These are phyloP conservation scores for Oopsacas minuta DNA, from an alignment of 37 sponge, comb jelly and placozoan species.

Conservation along the genomic window DNA sequence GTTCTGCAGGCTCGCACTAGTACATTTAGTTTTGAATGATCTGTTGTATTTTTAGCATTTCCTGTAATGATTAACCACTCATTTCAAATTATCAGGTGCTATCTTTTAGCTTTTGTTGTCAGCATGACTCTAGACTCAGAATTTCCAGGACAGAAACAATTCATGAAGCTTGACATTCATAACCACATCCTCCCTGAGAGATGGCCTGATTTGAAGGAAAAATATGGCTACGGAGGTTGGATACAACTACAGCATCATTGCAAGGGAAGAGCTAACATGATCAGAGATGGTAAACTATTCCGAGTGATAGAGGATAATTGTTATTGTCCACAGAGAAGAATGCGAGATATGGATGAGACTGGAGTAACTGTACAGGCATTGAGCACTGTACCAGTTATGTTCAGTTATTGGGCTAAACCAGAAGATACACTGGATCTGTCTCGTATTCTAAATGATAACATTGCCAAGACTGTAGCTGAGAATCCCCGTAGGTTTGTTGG, in stretches of 20 bases:
- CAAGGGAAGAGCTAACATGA: slow-evolving; percentile 73
- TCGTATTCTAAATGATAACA: slow-evolving; percentile 57
- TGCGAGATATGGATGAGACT: slow-evolving; percentile 69
- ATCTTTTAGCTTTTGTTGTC: too few relatives aligned
- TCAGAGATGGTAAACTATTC: slow-evolving; percentile 72
- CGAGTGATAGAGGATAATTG: slow-evolving; percentile 75
- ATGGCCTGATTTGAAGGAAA: slow-evolving; percentile 83
- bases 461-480: slow-evolving; percentile 51
- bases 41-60: too few relatives aligned
- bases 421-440: slow-evolving; percentile 80
- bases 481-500: slow-evolving; percentile 59
- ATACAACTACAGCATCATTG: slow-evolving; percentile 82
- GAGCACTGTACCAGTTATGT: slow-evolving; percentile 89
- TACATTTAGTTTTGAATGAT: too few relatives aligned
- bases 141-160: not conserved
- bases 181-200: slow-evolving; percentile 70
- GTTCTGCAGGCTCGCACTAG: too few relatives aligned
- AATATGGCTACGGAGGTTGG: slow-evolving; percentile 89
- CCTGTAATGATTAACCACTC: too few relatives aligned
- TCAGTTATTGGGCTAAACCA: slow-evolving; percentile 61
- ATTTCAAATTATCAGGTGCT: too few relatives aligned
- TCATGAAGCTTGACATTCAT: slow-evolving; percentile 66
- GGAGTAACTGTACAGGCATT: slow-evolving; percentile 75
- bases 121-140: not conserved
- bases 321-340: slow-evolving; percentile 55